These are phyloP conservation scores for Himantopus leucocephalus DNA, from an alignment of 2,113 vertebrate genomes.

Conservation along the genomic window DNA sequence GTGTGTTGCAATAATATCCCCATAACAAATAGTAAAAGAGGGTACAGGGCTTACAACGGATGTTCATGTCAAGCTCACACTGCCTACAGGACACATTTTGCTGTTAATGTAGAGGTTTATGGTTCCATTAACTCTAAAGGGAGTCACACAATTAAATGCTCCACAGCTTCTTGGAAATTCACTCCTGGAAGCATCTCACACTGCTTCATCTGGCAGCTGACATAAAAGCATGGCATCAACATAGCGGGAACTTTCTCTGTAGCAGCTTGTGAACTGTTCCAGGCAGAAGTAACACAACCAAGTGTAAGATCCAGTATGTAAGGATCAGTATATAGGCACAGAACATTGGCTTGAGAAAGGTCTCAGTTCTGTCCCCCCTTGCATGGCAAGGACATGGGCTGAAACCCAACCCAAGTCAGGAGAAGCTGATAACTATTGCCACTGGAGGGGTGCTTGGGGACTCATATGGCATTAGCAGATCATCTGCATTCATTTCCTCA, in stretches of 20 bases:
- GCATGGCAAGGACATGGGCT: neutral
- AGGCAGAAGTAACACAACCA: too few relatives aligned
- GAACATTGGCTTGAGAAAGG: neutral
- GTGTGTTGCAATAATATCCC: neutral
- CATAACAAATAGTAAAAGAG: neutral
- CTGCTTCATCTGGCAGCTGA: neutral
- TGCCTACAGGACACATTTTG: neutral
- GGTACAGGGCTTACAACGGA: neutral
- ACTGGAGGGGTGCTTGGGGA: neutral
- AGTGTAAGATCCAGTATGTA: neutral
- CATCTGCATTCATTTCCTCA: neutral
- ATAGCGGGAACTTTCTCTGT: fast-evolving
- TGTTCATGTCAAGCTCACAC: neutral
- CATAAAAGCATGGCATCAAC: neutral
- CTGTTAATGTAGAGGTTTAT: neutral
- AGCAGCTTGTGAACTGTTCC: neutral
- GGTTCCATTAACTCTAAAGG: neutral
- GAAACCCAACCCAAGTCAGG: neutral
- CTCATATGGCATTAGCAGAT: neutral
- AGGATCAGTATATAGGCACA: neutral
- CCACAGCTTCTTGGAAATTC: neutral
- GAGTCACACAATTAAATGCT: neutral
- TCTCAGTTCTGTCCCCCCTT: neutral
- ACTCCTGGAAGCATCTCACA: neutral
- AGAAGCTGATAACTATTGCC: neutral